Conservation (phyloP, 2,888 invertebrate genomes). For the Parasteatoda lunata region DNA sequence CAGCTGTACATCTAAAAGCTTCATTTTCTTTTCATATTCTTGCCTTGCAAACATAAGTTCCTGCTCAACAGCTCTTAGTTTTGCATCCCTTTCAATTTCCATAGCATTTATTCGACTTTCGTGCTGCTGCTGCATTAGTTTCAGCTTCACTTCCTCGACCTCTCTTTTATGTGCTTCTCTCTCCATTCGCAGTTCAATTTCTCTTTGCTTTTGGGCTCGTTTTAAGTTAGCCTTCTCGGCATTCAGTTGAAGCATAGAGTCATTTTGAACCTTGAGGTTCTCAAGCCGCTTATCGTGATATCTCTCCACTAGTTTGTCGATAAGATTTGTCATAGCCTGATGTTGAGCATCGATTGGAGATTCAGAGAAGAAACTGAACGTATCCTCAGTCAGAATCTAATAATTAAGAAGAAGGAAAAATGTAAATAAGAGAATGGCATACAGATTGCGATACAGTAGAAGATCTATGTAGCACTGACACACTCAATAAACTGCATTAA, state of each 20-base stretch:
- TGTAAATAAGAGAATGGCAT: no score
- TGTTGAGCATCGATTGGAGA: constrained; percentile 55
- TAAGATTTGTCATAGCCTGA: constrained; percentile 39
- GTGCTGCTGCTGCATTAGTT: constrained; percentile 33
- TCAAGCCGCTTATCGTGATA: constrained; percentile 59
- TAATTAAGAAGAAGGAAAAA: neutral
- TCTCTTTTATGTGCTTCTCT: constrained; percentile 28
- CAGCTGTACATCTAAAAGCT: constrained; percentile 48
- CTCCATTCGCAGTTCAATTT: constrained; percentile 19
- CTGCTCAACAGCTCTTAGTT: constrained; percentile 56
- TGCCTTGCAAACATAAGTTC: constrained; percentile 55
- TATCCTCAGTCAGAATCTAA: constrained; percentile 33
- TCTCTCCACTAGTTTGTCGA: constrained; percentile 61
- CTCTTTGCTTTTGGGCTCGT: constrained; percentile 31
- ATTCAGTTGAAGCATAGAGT: constrained; percentile 29
- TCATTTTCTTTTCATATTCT: constrained; percentile 56
- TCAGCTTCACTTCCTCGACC: constrained; percentile 16
- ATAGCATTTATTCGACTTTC: constrained; percentile 47
- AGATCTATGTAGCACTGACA: no score
- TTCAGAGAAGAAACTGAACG: constrained; percentile 53
- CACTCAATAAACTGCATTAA: no score
- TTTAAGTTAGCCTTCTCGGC: constrained; percentile 18
- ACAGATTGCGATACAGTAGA: no score
- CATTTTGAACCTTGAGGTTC: constrained; percentile 48
- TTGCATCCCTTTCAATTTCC: constrained; percentile 53